Base-by-base conservation (phyloP, 2,888 invertebrate genomes). In the Proisotoma minuta region DNA sequence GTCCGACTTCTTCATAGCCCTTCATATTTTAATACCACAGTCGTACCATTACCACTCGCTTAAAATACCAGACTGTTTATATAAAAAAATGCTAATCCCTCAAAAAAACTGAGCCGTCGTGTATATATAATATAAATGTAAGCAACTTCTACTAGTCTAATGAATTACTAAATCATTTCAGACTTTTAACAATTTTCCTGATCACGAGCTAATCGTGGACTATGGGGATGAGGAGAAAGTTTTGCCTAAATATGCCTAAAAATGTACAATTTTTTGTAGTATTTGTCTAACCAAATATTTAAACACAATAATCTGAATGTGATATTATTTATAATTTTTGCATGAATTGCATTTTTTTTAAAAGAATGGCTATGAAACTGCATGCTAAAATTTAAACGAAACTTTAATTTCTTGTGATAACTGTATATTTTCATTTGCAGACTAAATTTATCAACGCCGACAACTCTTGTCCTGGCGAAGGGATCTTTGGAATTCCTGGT, bases 1-100 rank as follows among this genome's bases (percentile, higher is more conserved):
- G 50, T 65, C 47, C 60, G 68, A 43, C 50, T 63, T n/a, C 64
- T 68, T 51, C 65, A 57, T 27, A 29, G 12, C 39, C 53, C 53
- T 43, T 43, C 5, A 12, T 43, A 18, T 43, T n/a, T 12, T 12
- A 5, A 43, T n/a, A n/a, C 43, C 5, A n/a, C n/a, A 43, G 20
- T n/a, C 20, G 18, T 43, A 43, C 43, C 18, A 5, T 5, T 43
- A 43, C 43, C 43, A 15, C 43, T 43, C 5, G 43, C 43, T 20
- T 43, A 43, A 43, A 43, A 43, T n/a, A n/a, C n/a, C n/a, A n/a
- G 15, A 34, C 34, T 34, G 8, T 34, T 34, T 10, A 43, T 18
- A 43, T 4, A 15, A 5, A 15, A 43, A 34, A 43, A 43, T 43
- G 18, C 43, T 43, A 43, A 12, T 43, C 43, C 43, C 34, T 15